Percentiles rank a stretch among this genome's conserved stretches.
phyloP scores from a whole-genome alignment of 2,797 vertebrate genomes.

The Yasuhikotakia modesta region DNA sequence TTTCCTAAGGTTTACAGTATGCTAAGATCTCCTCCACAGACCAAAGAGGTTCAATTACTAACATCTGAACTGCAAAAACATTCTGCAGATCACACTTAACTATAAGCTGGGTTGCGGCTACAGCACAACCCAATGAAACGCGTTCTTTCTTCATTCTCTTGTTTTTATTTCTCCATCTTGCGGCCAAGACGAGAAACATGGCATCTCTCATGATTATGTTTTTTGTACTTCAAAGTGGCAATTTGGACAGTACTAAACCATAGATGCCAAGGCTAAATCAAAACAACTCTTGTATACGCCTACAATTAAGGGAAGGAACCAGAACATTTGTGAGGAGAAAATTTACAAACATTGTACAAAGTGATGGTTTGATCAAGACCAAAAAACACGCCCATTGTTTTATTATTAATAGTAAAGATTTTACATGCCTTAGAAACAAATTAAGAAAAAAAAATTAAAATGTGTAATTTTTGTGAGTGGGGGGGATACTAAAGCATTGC shows the following conservation, averaged over 20 bases:
- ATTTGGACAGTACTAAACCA: slow-evolving; percentile 44
- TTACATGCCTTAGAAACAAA: not conserved
- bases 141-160: slow-evolving; percentile 7
- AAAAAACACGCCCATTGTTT: too few species aligned
- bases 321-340: not conserved
- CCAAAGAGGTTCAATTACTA: slow-evolving; percentile 72
- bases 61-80: slow-evolving; percentile 75
- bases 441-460: slow-evolving; percentile 5
- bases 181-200: slow-evolving; percentile 10
- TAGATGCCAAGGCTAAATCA: slow-evolving; percentile 40
- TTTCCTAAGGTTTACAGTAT: slow-evolving; percentile 74
- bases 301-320: slow-evolving; percentile 11
- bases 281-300: slow-evolving; percentile 34
- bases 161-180: slow-evolving; percentile 7
- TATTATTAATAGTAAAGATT: slow-evolving; percentile 2
- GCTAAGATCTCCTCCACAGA: slow-evolving; percentile 74
- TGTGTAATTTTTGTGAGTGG: too few species aligned
- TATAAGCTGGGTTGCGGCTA: slow-evolving; percentile 62
- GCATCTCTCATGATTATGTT: slow-evolving; percentile 10
- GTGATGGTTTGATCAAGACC: not conserved
- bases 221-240: slow-evolving; percentile 26
- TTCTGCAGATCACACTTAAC: slow-evolving; percentile 69
- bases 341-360: not conserved
- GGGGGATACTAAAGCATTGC: too few species aligned
- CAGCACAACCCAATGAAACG: slow-evolving; percentile 17